Conservation (phyloP, 2,888 invertebrate genomes). For the Chaetoderma sp. region DNA sequence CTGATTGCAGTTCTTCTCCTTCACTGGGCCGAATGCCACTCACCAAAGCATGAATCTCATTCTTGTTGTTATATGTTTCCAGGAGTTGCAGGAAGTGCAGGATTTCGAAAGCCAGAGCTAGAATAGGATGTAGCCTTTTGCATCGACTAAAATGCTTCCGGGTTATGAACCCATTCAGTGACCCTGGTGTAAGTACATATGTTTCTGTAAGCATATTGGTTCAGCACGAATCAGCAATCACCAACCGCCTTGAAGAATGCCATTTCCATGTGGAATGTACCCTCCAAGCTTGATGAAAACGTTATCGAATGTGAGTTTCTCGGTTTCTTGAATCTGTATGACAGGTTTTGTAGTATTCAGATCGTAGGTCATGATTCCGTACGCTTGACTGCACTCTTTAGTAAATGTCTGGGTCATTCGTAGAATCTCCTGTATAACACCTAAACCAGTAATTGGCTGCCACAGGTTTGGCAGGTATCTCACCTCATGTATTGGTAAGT, state of each 20-base stretch:
- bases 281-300: slow-evolving; percentile 38
- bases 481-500: slow-evolving; percentile 28
- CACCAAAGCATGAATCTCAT: background rate
- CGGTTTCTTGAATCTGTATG: slow-evolving; percentile 35
- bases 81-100: slow-evolving; percentile 33
- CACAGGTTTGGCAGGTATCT: slow-evolving; percentile 33
- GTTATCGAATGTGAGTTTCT: slow-evolving; percentile 36
- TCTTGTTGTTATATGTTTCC: slow-evolving; percentile 4
- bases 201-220: slow-evolving; percentile 34
- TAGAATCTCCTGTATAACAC: slow-evolving; percentile 32
- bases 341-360: slow-evolving; percentile 32
- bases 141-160: slow-evolving; percentile 36
- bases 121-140: slow-evolving; percentile 36
- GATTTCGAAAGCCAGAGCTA: slow-evolving; percentile 25
- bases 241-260: slow-evolving; percentile 39
- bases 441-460: slow-evolving; percentile 23
- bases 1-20: too few relatives aligned
- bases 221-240: slow-evolving; percentile 36
- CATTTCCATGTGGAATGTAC: slow-evolving; percentile 38
- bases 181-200: slow-evolving; percentile 33
- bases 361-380: slow-evolving; percentile 31
- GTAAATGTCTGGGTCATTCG: slow-evolving; percentile 27
- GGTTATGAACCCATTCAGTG: slow-evolving; percentile 32
- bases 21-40: too few relatives aligned
- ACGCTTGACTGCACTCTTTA: slow-evolving; percentile 21